Conservation (phyloP, 2,797 vertebrate species). For the Lepilemur ruficaudatus region DNA sequence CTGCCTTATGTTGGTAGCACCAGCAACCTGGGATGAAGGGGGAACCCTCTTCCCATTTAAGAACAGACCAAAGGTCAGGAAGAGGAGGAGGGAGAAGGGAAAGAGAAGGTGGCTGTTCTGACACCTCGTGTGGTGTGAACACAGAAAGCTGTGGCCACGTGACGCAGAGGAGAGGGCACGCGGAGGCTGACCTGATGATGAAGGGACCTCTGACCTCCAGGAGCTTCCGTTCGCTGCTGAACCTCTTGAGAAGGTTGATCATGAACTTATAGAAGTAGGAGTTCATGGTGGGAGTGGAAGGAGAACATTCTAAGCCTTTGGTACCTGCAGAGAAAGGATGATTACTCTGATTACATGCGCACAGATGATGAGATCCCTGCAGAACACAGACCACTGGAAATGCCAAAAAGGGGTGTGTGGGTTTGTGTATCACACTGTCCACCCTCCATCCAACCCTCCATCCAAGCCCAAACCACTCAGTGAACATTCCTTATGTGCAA, state of each 20-base stretch:
- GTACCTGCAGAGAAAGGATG: constrained; percentile 77
- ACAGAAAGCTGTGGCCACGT: neutral
- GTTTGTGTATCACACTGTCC: neutral
- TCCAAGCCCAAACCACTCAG: neutral
- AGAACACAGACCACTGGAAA: neutral
- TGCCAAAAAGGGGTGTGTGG: fast-evolving
- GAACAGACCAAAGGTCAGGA: neutral
- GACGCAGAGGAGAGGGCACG: neutral
- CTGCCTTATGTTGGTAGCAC: neutral
- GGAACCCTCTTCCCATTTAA: neutral
- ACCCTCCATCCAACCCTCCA: neutral
- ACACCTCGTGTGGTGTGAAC: fast-evolving
- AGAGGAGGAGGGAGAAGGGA: neutral
- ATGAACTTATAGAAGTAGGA: constrained; percentile 99
- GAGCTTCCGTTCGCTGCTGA: constrained; percentile 95
- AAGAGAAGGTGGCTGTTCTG: neutral
- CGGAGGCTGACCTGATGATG: constrained; percentile 91
- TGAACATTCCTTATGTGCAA: neutral
- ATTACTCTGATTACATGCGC: neutral
- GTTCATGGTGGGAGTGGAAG: constrained; percentile 98
- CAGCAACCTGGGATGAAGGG: fast-evolving
- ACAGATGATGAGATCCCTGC: neutral
- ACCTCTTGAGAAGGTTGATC: constrained; percentile 97
- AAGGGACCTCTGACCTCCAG: constrained; percentile 95
- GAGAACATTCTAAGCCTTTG: constrained; percentile 91